phyloP scores from a whole-genome alignment of 1,140 invertebrate species.

The Heterodera carotae region DNA sequence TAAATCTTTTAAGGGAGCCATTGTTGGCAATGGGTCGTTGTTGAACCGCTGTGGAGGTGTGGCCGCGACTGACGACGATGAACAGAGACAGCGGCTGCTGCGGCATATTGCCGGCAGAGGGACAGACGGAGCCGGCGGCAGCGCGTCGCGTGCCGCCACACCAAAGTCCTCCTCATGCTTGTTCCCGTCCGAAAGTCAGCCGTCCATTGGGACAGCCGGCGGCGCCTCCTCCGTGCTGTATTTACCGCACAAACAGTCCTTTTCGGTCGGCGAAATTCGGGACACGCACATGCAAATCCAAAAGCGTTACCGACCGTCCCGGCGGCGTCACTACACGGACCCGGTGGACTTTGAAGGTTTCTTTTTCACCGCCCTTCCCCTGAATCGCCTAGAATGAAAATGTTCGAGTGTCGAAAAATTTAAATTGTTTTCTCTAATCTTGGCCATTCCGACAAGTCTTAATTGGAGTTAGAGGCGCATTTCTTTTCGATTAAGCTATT shows the following conservation, averaged over 20 bases:
- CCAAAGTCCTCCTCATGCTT: slow-evolving; percentile 53
- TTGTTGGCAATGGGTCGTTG: no score
- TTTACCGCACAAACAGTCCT: slow-evolving; percentile 60
- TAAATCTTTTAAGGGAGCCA: no score
- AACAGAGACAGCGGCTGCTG: background rate
- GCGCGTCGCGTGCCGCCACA: slow-evolving; percentile 37
- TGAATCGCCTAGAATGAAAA: no score
- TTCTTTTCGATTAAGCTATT: no score
- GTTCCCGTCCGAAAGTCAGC: slow-evolving; percentile 46
- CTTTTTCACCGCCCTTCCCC: no score
- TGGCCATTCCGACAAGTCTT: no score
- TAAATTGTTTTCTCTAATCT: no score
- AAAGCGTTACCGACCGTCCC: slow-evolving; percentile 55
- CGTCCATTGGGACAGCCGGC: slow-evolving; percentile 40
- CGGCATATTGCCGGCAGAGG: background rate
- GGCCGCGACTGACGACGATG: no score
- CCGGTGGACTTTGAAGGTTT: slow-evolving; percentile 62
- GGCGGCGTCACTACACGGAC: slow-evolving; percentile 57
- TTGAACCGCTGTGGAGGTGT: no score
- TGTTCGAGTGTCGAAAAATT: no score
- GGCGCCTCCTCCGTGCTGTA: slow-evolving; percentile 34
- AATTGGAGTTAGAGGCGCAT: no score
- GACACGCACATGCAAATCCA: slow-evolving; percentile 64
- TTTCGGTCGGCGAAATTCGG: slow-evolving; percentile 60
- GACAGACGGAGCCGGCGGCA: background rate